These are phyloP conservation scores for Heliconius eleuchia DNA, from an alignment of 1,140 invertebrate genomes.

Conservation along the genomic window DNA sequence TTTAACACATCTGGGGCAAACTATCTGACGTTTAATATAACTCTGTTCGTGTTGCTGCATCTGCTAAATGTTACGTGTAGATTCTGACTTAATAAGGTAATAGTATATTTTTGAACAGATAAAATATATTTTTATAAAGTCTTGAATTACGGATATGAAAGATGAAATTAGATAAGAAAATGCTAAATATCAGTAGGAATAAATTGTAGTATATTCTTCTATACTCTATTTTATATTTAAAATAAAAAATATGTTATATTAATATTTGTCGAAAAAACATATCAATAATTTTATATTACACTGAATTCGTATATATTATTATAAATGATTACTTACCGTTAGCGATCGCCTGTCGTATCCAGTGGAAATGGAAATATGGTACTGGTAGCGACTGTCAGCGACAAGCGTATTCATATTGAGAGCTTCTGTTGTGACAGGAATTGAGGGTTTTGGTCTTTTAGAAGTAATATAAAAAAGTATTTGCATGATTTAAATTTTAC, in stretches of 20 bases:
- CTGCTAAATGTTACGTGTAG: background rate
- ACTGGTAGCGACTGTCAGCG: background rate
- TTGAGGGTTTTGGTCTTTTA: background rate
- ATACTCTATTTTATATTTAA: too few relatives aligned
- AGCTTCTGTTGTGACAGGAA: background rate
- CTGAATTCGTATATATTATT: background rate
- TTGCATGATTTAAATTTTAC: background rate
- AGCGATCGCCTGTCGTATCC: background rate
- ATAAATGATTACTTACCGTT: background rate
- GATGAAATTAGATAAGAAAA: background rate
- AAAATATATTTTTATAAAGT: background rate
- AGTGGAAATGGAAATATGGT: background rate
- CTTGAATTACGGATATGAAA: background rate
- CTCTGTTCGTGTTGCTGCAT: background rate
- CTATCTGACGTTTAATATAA: conserved; percentile 1
- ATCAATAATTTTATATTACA: too few relatives aligned
- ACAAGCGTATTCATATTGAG: background rate
- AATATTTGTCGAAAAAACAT: too few relatives aligned
- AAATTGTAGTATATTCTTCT: background rate
- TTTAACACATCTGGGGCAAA: conserved; percentile 42
- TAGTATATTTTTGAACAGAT: too few relatives aligned
- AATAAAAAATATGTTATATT: too few relatives aligned
- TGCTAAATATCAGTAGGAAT: background rate
- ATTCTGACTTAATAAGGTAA: background rate
- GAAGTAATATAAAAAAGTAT: background rate